Conservation (phyloP, 2,113 vertebrate species). For the Aramus guarauna region DNA sequence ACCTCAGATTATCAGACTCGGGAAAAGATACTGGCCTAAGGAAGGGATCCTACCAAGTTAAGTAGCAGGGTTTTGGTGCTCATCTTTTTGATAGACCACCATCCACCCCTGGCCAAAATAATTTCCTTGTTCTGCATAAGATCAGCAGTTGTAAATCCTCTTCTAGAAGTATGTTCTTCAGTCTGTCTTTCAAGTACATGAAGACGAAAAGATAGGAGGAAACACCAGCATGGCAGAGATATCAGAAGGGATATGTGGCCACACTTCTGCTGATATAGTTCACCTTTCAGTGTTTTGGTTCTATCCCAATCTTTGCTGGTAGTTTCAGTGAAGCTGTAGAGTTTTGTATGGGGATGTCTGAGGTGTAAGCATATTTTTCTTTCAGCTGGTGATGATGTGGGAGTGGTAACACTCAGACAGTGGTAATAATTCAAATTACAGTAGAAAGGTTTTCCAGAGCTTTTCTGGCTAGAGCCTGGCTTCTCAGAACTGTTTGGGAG, state of each 20-base stretch:
- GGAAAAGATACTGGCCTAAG: background rate
- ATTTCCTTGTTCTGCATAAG: background rate
- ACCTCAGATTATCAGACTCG: background rate
- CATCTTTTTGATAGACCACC: background rate
- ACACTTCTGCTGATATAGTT: fast-evolving
- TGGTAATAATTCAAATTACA: background rate
- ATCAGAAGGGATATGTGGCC: background rate
- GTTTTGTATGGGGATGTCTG: background rate
- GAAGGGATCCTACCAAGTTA: background rate
- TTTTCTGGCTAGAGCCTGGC: background rate
- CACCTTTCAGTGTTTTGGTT: background rate
- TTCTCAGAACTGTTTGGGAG: background rate
- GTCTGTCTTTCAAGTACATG: background rate
- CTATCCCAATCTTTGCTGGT: background rate
- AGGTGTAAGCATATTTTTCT: background rate
- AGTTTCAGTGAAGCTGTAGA: background rate
- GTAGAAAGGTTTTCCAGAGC: background rate
- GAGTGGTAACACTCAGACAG: background rate
- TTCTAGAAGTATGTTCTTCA: background rate
- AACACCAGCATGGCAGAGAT: background rate
- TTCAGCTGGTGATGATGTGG: background rate
- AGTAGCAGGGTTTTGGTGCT: background rate
- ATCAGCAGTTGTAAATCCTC: background rate
- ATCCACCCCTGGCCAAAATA: background rate
- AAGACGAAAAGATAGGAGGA: background rate